These are phyloP conservation scores for Pseudorasbora parva DNA, from an alignment of 2,113 vertebrate species.

Conservation along the genomic window DNA sequence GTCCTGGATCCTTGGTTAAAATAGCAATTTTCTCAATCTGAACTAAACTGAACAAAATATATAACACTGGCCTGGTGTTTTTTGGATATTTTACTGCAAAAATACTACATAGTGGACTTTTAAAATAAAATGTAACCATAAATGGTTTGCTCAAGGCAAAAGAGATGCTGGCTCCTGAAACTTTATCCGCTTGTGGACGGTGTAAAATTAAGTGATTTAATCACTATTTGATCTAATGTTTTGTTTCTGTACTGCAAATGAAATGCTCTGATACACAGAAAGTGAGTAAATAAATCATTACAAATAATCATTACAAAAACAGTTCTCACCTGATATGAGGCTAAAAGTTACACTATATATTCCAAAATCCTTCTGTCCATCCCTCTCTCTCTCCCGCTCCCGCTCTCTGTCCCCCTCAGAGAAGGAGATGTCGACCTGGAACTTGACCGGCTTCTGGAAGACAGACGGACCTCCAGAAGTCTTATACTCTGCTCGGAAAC, in stretches of 20 bases:
- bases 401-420: constrained; percentile 84
- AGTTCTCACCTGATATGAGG: constrained; percentile 84
- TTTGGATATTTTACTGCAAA: too few relatives aligned
- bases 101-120: too few relatives aligned
- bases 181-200: background rate
- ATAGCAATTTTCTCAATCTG: too few relatives aligned
- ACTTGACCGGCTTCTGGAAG: constrained; percentile 95
- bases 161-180: too few relatives aligned
- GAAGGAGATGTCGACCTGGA: constrained; percentile 93
- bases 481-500: constrained; percentile 92
- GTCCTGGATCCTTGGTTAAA: too few relatives aligned
- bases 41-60: too few relatives aligned
- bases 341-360: constrained; percentile 93
- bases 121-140: too few relatives aligned
- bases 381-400: constrained; percentile 77
- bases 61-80: too few relatives aligned
- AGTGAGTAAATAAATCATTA: background rate
- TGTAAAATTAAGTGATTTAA: background rate
- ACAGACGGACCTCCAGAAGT: constrained; percentile 89
- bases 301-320: background rate
- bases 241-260: background rate
- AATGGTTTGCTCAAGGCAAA: too few relatives aligned
- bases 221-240: background rate
- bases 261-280: background rate
- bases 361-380: constrained; percentile 82